phyloP scores from a whole-genome alignment of 1,140 invertebrate species.

The Hycleus cichorii region DNA sequence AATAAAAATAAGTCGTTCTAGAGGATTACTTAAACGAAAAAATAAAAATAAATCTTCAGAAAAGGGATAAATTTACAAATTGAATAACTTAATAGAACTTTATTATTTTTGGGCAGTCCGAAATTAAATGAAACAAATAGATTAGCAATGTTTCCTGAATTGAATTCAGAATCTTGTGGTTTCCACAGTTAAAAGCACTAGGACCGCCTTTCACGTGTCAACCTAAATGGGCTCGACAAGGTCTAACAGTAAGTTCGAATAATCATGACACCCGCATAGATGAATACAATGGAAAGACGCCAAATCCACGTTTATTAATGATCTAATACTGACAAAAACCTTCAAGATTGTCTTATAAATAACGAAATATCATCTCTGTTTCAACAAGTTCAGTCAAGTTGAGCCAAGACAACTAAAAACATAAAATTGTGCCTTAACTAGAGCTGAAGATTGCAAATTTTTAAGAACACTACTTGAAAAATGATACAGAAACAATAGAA shows the following conservation, averaged over 20 bases:
- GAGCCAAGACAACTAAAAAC: background rate
- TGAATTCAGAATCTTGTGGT: conserved; percentile 12
- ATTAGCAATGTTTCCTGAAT: conserved; percentile 24
- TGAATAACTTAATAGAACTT: too few species aligned
- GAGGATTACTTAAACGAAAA: too few species aligned
- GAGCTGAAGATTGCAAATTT: background rate
- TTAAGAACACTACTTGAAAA: too few species aligned
- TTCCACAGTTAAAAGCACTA: conserved; percentile 17
- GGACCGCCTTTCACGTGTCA: conserved; percentile 44
- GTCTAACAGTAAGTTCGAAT: conserved; percentile 23
- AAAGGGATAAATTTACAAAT: too few species aligned
- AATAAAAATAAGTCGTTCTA: too few species aligned
- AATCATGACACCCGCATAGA: conserved; percentile 26
- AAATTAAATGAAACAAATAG: conserved; percentile 24
- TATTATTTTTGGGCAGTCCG: conserved; percentile 4
- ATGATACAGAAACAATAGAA: too few species aligned
- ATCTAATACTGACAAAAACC: conserved; percentile 19
- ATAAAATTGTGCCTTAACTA: background rate
- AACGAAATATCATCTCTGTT: conserved; percentile 16
- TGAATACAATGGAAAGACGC: conserved; percentile 27
- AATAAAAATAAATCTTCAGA: too few species aligned
- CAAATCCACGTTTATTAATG: conserved; percentile 30
- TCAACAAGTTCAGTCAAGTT: conserved; percentile 6
- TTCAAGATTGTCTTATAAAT: conserved; percentile 18
- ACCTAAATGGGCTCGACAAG: conserved; percentile 28